A percentile compares a stretch with the other conserved stretches of the same genome.
Evolutionary conservation across 2,888 invertebrate genomes (phyloP).

Genomic region (Pristionchus mayeri): DNA sequence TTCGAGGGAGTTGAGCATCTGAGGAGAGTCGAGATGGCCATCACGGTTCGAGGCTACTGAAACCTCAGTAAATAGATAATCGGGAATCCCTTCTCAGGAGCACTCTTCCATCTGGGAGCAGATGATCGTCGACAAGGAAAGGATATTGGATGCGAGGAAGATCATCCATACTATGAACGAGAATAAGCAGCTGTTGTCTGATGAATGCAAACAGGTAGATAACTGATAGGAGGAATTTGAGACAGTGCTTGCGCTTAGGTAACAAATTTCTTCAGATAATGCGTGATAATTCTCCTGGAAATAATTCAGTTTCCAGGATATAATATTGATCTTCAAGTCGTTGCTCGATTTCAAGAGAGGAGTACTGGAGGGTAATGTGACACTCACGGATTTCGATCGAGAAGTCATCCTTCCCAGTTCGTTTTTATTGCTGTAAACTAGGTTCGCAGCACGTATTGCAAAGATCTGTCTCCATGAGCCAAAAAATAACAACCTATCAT

Average conservation of each 20-base stretch:
- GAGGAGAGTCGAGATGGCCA: neutral
- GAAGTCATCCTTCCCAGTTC: conserved; percentile 16
- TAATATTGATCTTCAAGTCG: neutral
- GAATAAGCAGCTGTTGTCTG: neutral
- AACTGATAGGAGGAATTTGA: too few species aligned
- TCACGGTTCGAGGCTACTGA: neutral
- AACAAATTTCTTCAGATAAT: neutral
- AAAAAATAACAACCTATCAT: neutral
- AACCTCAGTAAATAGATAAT: neutral
- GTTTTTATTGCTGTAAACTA: neutral
- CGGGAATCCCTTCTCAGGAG: too few species aligned
- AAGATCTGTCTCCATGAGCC: too few species aligned
- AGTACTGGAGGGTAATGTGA: neutral
- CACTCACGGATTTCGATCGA: conserved; percentile 21
- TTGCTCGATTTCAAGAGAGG: neutral
- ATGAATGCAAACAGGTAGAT: neutral
- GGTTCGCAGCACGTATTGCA: neutral
- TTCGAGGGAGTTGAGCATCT: neutral
- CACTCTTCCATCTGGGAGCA: conserved; percentile 2
- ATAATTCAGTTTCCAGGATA: neutral
- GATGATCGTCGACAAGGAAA: neutral
- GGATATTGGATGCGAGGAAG: neutral
- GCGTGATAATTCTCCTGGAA: too few species aligned
- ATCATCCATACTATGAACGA: neutral
- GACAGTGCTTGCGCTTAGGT: neutral